Percentiles rank a stretch among this genome's conserved stretches.
These are phyloP conservation scores for Euclidia mi DNA, from an alignment of 2,888 invertebrate genomes.

Conservation along the genomic window DNA sequence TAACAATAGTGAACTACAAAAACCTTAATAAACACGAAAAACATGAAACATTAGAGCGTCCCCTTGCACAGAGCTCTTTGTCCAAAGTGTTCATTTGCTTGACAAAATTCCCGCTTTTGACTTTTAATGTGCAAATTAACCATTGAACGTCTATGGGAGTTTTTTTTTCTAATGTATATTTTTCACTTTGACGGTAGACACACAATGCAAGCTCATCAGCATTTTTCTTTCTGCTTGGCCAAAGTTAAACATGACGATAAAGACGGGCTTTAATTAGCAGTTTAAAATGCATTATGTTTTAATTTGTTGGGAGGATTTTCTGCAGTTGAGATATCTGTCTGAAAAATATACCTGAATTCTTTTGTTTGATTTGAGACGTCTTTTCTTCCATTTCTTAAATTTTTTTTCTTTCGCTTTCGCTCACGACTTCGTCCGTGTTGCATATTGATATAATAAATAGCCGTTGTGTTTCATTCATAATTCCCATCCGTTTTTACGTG, in stretches of 20 bases:
- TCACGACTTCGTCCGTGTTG: too few relatives aligned
- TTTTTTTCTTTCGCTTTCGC: too few relatives aligned
- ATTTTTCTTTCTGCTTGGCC: slow-evolving; percentile 4
- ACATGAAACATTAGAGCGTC: slow-evolving; percentile 3
- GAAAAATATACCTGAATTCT: too few relatives aligned
- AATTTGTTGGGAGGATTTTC: not conserved
- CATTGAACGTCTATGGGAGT: slow-evolving; percentile 37
- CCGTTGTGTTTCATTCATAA: too few relatives aligned
- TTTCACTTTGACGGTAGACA: slow-evolving; percentile 28
- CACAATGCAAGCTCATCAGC: slow-evolving; percentile 34
- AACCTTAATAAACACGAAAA: slow-evolving; percentile 22
- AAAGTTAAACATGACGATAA: slow-evolving; percentile 3
- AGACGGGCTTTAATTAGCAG: slow-evolving; percentile 7
- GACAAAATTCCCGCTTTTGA: slow-evolving; percentile 33
- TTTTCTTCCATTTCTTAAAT: too few relatives aligned
- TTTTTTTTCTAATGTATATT: slow-evolving; percentile 36
- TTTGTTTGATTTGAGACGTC: too few relatives aligned
- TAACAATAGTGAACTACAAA: slow-evolving; percentile 4
- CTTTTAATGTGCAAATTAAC: slow-evolving; percentile 55
- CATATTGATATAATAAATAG: too few relatives aligned
- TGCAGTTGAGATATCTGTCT: too few relatives aligned
- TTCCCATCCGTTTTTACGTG: too few relatives aligned
- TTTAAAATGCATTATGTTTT: slow-evolving; percentile 6
- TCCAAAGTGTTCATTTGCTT: slow-evolving; percentile 35
- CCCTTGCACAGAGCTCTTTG: slow-evolving; percentile 22